A percentile compares a stretch with the other conserved stretches of the same genome.
phyloP scores from a whole-genome alignment of 2,113 vertebrate genomes.

The Australoheros scitulus region DNA sequence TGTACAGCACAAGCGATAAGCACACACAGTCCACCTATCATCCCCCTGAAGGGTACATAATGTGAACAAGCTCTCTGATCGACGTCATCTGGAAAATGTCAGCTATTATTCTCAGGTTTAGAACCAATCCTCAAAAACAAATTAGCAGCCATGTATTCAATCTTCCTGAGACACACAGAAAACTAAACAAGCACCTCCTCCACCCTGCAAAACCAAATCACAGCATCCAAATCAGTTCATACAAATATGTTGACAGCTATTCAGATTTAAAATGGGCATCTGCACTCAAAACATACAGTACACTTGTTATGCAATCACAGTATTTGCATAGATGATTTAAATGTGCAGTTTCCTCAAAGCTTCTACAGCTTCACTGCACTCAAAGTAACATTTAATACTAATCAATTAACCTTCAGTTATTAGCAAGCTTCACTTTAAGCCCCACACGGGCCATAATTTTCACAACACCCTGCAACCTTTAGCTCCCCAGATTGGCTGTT shows the following conservation, averaged over 20 bases:
- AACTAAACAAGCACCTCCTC: neutral
- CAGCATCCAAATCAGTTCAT: neutral
- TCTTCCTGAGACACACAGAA: neutral
- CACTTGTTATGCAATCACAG: neutral
- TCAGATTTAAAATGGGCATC: neutral
- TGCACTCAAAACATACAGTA: neutral
- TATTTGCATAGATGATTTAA: neutral
- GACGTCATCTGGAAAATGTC: slow-evolving; percentile 7
- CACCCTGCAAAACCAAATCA: neutral
- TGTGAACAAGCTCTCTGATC: slow-evolving; percentile 3
- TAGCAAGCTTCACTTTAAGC: neutral
- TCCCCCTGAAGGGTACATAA: neutral
- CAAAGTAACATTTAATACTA: neutral
- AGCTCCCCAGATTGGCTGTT: neutral
- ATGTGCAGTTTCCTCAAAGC: neutral
- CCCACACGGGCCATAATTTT: neutral
- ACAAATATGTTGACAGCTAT: neutral
- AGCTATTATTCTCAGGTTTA: slow-evolving; percentile 7
- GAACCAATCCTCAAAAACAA: neutral
- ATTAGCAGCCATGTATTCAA: neutral
- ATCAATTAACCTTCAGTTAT: slow-evolving; percentile 2
- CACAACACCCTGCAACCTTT: neutral
- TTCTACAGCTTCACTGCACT: neutral
- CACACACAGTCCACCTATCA: neutral
- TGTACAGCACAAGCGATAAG: neutral